Percentiles rank a stretch among this genome's conserved stretches.
Conservation (phyloP, 2,888 invertebrate genomes). For the Cephus runcator region DNA sequence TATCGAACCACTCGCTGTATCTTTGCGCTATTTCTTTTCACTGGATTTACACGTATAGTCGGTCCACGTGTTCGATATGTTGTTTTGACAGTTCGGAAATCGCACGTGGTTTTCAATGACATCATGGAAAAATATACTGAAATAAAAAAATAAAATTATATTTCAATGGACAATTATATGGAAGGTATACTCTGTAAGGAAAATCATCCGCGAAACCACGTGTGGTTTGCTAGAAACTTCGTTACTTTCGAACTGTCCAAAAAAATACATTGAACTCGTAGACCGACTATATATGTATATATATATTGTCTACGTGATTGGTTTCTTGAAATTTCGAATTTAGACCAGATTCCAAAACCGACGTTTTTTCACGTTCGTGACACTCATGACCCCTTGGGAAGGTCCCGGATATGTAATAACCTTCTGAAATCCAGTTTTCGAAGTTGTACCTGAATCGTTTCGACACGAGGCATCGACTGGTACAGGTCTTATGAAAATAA, state of each 20-base stretch:
- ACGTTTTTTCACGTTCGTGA: neutral
- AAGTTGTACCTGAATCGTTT: neutral
- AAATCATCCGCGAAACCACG: too few species aligned
- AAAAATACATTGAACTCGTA: too few species aligned
- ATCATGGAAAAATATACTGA: too few species aligned
- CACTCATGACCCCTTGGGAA: neutral
- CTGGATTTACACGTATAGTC: neutral
- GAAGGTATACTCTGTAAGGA: too few species aligned
- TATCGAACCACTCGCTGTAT: conserved; percentile 37
- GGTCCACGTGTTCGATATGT: too few species aligned
- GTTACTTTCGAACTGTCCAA: too few species aligned
- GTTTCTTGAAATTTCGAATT: neutral
- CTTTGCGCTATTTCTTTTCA: neutral
- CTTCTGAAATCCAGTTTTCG: neutral
- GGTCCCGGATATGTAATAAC: neutral
- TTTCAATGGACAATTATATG: too few species aligned
- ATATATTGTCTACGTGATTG: neutral
- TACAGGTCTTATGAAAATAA: neutral
- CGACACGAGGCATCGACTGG: neutral
- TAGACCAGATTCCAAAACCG: neutral
- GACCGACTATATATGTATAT: too few species aligned
- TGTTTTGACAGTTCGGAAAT: too few species aligned
- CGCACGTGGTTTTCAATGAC: too few species aligned
- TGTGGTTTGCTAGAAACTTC: too few species aligned
- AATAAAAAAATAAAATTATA: too few species aligned